Evolutionary conservation across 2,888 invertebrate species (phyloP).

Genomic region (Charanyca ferruginea): DNA sequence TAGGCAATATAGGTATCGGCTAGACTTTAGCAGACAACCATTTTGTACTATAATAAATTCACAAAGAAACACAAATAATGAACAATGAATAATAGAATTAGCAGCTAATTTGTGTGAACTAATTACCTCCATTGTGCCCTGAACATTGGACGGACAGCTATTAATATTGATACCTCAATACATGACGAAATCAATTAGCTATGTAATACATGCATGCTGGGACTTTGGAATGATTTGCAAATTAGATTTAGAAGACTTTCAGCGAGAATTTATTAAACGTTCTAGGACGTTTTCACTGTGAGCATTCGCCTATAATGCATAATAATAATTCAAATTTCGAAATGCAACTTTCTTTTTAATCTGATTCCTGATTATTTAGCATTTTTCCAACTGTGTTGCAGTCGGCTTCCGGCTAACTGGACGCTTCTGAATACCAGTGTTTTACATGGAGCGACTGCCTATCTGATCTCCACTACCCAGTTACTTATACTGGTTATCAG

Average conservation of each 20-base stretch:
- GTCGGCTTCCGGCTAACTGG: no score
- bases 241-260: not conserved
- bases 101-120: slow-evolving; percentile 60
- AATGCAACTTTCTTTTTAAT: no score
- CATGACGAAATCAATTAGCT: slow-evolving; percentile 32
- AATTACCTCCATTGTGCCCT: slow-evolving; percentile 38
- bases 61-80: slow-evolving; percentile 52
- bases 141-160: slow-evolving; percentile 5
- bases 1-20: not conserved
- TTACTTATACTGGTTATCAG: no score
- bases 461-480: no score
- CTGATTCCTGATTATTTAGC: no score
- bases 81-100: slow-evolving; percentile 58
- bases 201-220: slow-evolving; percentile 17
- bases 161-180: slow-evolving; percentile 45
- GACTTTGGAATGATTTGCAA: not conserved
- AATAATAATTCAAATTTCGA: no score
- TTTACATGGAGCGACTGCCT: no score
- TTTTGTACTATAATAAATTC: slow-evolving; percentile 34
- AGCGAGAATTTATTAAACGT: no score
- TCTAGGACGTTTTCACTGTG: no score
- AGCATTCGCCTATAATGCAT: no score
- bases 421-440: no score
- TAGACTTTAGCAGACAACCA: not conserved
- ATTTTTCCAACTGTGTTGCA: no score